Base-by-base conservation (phyloP, 2,113 vertebrate genomes). In the Oncorhynchus masou region DNA sequence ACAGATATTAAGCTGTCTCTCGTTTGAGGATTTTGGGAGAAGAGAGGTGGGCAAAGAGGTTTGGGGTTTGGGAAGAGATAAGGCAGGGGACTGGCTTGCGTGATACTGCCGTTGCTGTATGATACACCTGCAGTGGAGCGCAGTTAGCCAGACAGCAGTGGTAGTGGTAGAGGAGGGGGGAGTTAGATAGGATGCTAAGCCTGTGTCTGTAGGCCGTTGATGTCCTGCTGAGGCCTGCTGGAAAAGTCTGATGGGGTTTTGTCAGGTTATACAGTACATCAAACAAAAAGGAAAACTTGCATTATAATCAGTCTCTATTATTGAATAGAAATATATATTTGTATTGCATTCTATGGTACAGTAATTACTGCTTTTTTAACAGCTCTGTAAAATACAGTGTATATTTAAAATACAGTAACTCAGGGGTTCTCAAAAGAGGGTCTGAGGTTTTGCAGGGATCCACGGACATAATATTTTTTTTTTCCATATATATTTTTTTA, bases 1-100 rank as follows among this genome's bases (percentile, higher is more conserved):
- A 82, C 64, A 79, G 67, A 75, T 73, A 80, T 75, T 69, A 78
- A 31, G 45, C 69, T 8, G 70, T 19, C 51, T 72, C n/a, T 27
- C 3, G 27, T 25, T 49, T 74, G 3, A 22, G 31, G 45, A 11
- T 49, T 24, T 24, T 39, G 48, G 73, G 39, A 49, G 49, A 39
- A 74, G 39, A 22, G 7, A 66, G 62, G 31, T 5, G 9, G 59
- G 59, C 19, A 9, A 22, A 22, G 59, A 57, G 20, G n/a, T 68
- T 1, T 45, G 22, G 24, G 16, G 57, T 60, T n/a, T 59, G 39
- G 20, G 27, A 65, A 19, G 4, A 71, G 19, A 48, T 7, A 5
- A 1, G 39, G 4, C 25, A 62, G 27, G 4, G 74, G 74, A 19
- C 27, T 9, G 6, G 12, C 31, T 16, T 70, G 29, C 48, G n/a